phyloP scores from a whole-genome alignment of 1,140 invertebrate species.

The Drosophila prosaltans region DNA sequence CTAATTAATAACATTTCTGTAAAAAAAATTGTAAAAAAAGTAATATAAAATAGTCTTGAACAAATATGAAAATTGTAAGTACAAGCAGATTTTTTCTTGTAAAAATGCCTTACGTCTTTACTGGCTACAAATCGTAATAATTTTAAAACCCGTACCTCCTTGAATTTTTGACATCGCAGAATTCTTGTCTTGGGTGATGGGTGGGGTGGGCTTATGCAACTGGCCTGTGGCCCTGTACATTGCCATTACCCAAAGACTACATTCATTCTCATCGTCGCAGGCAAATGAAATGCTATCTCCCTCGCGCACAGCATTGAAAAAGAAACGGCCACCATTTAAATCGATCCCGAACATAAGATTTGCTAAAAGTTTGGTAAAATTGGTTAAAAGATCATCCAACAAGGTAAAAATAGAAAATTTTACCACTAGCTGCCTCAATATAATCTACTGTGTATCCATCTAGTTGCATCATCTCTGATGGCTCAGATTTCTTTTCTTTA shows the following conservation, averaged over 20 bases:
- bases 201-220: conserved; percentile 98
- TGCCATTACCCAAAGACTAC: conserved; percentile 99
- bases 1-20: no score
- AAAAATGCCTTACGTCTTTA: conserved; percentile 86
- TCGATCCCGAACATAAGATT: conserved; percentile 95
- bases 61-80: no score
- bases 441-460: conserved; percentile 99
- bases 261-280: conserved; percentile 99
- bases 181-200: conserved; percentile 93
- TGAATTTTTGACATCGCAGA: conserved; percentile 94
- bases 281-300: conserved; percentile 98
- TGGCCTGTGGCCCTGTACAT: conserved; percentile 99
- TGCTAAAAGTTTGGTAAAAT: conserved; percentile 85
- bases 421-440: conserved; percentile 96
- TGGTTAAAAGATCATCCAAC: not conserved
- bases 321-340: conserved; percentile 94
- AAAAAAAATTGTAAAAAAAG: no score
- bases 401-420: not conserved
- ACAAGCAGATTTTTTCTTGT: no score
- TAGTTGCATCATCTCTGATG: conserved; percentile 99
- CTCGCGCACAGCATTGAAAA: conserved; percentile 99
- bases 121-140: not conserved
- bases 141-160: conserved; percentile 84
- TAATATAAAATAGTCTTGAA: no score
- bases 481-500: conserved; percentile 99